Evolutionary conservation across 2,888 invertebrate genomes (phyloP).

Genomic region (Coenonympha glycerion): DNA sequence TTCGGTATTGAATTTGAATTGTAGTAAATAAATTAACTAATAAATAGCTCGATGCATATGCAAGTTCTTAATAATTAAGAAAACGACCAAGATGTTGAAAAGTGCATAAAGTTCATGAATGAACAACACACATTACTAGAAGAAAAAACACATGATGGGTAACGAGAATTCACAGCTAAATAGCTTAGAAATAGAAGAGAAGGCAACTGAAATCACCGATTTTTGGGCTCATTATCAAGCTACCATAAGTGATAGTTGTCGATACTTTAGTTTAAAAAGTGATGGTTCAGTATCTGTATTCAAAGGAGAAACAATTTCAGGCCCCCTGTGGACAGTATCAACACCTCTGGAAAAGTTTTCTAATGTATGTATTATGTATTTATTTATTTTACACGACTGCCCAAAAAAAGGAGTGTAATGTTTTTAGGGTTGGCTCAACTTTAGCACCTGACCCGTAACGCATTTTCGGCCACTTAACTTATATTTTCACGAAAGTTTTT

Average conservation of each 20-base stretch:
- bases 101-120: background rate
- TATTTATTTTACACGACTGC: background rate
- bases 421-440: too few relatives aligned
- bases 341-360: constrained; percentile 85
- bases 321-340: constrained; percentile 78
- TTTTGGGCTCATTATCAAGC: constrained; percentile 85
- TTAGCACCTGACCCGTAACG: too few relatives aligned
- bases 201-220: constrained; percentile 84
- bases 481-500: too few relatives aligned
- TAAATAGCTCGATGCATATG: too few relatives aligned
- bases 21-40: too few relatives aligned
- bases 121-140: background rate
- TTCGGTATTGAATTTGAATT: too few relatives aligned
- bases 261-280: constrained; percentile 69
- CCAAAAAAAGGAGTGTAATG: too few relatives aligned
- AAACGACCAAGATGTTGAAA: background rate
- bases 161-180: constrained; percentile 83
- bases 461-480: too few relatives aligned
- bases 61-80: too few relatives aligned
- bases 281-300: constrained; percentile 83
- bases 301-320: constrained; percentile 81
- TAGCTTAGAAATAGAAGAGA: constrained; percentile 84
- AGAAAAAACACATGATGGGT: constrained; percentile 76
- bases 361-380: constrained; percentile 73
- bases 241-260: constrained; percentile 74